Conservation (phyloP, 1,140 invertebrate genomes). For the Diorhabda carinulata region DNA sequence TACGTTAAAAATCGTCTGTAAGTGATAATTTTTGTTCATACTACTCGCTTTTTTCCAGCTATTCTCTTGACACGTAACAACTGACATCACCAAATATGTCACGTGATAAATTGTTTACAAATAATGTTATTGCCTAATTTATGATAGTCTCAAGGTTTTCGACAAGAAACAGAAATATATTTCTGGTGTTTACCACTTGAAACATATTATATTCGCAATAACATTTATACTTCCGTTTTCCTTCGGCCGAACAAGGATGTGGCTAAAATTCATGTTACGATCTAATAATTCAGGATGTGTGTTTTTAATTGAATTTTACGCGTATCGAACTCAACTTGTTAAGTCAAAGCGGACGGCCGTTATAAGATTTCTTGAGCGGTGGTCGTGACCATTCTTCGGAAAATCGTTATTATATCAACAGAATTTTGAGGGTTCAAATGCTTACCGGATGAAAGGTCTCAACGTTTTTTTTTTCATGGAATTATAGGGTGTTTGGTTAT, state of each 20-base stretch:
- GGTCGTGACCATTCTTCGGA: not conserved
- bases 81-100: too few relatives aligned
- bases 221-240: not conserved
- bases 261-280: slow-evolving; percentile 7
- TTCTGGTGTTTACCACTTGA: not conserved
- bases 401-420: slow-evolving; percentile 1
- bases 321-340: not conserved
- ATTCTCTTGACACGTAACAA: too few relatives aligned
- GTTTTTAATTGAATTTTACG: slow-evolving; percentile 15
- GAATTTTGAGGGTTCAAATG: not conserved
- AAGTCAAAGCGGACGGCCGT: not conserved
- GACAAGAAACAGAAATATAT: not conserved
- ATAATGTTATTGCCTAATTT: not conserved
- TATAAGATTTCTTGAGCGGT: slow-evolving; percentile 2
- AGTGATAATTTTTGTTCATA: too few relatives aligned
- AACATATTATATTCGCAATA: not conserved
- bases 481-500: too few relatives aligned
- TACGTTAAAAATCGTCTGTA: too few relatives aligned
- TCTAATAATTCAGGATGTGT: slow-evolving; percentile 12
- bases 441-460: not conserved
- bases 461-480: too few relatives aligned
- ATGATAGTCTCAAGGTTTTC: not conserved
- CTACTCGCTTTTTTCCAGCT: too few relatives aligned
- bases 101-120: too few relatives aligned
- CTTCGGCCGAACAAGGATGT: slow-evolving; percentile 11